phyloP scores from a whole-genome alignment of 1,140 invertebrate species.

The Ptiloglossa arizonensis region DNA sequence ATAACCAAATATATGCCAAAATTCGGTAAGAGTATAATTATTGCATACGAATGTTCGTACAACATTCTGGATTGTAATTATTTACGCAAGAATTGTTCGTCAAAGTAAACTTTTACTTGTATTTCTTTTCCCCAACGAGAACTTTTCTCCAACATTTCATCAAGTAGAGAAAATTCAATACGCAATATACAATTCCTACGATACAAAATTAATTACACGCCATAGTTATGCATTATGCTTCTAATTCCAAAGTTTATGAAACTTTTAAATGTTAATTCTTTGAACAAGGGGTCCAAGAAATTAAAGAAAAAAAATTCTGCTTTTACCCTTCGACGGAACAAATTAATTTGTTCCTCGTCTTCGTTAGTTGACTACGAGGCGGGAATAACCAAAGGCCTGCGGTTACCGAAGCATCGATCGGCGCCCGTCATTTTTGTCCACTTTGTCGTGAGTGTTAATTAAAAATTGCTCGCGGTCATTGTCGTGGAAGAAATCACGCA shows the following conservation, averaged over 20 bases:
- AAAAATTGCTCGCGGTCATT: constrained; percentile 74
- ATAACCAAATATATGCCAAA: too few species aligned
- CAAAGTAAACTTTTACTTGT: too few species aligned
- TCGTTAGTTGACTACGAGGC: constrained; percentile 54
- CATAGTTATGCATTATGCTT: too few species aligned
- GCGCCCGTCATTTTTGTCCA: constrained; percentile 63
- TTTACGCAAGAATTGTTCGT: too few species aligned
- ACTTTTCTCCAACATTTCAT: too few species aligned
- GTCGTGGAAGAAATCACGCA: constrained; percentile 63
- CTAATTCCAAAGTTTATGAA: not conserved
- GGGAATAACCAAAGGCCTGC: constrained; percentile 55
- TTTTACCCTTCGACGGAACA: constrained; percentile 23
- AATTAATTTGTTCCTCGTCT: constrained; percentile 54
- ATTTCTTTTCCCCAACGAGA: too few species aligned
- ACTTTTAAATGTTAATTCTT: constrained; percentile 1
- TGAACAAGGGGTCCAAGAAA: not conserved
- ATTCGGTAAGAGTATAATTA: too few species aligned
- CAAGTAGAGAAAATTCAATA: too few species aligned
- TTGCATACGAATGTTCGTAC: too few species aligned
- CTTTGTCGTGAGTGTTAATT: constrained; percentile 71
- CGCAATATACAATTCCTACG: too few species aligned
- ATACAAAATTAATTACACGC: too few species aligned
- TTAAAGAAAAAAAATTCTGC: not conserved
- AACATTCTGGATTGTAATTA: too few species aligned
- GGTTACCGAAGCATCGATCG: constrained; percentile 63